Percentiles rank a stretch among this genome's conserved stretches.
Conservation (phyloP, 2,888 invertebrate genomes). For the Mactromeris polynyma region DNA sequence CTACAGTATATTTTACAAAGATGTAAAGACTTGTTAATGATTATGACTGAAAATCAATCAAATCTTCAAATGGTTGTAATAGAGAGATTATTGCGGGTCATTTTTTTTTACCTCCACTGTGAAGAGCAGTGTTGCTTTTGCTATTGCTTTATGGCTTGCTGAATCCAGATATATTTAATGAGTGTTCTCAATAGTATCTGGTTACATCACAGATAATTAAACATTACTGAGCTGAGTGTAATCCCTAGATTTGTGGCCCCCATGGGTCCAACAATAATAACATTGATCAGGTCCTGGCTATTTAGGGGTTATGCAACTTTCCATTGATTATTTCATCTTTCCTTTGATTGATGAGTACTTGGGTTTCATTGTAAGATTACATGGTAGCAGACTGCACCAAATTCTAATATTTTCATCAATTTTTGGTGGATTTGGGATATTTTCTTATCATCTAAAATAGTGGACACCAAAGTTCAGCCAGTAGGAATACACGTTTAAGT, state of each 20-base stretch:
- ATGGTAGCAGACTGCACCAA: no score
- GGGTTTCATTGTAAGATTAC: not conserved
- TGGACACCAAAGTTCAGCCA: no score
- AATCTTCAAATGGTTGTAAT: no score
- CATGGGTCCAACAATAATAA: slow-evolving; percentile 7
- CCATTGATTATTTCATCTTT: not conserved
- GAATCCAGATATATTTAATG: not conserved
- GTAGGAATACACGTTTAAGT: no score
- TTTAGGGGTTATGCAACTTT: slow-evolving; percentile 24
- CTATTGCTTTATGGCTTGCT: no score
- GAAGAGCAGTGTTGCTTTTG: no score
- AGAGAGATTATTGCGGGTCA: no score
- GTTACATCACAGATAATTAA: slow-evolving; percentile 14
- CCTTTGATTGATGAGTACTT: not conserved
- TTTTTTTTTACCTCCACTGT: no score
- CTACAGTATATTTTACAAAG: not conserved
- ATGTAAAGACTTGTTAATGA: not conserved
- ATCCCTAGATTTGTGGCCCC: slow-evolving; percentile 28
- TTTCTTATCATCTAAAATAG: no score
- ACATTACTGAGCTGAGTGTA: slow-evolving; percentile 12
- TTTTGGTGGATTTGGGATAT: no score
- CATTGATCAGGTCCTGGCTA: slow-evolving; percentile 21
- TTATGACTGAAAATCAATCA: no score
- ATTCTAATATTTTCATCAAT: no score
- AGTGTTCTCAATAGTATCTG: not conserved